Conservation (phyloP, 2,797 vertebrate species). For the Microhierax caerulescens region DNA sequence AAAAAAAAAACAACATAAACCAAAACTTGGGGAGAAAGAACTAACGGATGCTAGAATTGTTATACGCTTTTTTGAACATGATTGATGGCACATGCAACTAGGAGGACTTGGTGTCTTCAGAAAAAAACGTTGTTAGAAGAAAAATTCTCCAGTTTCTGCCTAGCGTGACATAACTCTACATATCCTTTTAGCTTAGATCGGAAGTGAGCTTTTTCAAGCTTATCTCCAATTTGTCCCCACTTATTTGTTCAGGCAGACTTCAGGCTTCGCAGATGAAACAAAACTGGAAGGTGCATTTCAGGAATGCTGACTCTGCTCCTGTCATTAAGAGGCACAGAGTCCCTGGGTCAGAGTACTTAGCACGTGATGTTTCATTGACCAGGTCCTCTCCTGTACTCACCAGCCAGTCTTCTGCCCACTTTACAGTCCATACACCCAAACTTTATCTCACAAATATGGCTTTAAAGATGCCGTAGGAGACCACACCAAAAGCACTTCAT, state of each 20-base stretch:
- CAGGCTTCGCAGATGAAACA: neutral
- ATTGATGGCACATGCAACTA: neutral
- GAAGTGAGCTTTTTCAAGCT: neutral
- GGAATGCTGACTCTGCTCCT: neutral
- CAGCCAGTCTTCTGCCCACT: neutral
- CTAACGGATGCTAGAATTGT: neutral
- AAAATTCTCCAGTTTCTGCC: neutral
- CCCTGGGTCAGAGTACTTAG: neutral
- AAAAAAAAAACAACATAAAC: accelerated
- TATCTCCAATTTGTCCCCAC: neutral
- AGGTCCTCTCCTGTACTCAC: neutral
- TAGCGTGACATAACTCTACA: neutral
- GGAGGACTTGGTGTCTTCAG: neutral
- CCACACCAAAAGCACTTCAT: neutral
- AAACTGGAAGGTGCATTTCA: neutral
- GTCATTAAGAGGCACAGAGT: neutral
- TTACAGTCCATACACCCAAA: neutral
- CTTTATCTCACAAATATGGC: neutral
- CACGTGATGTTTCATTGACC: neutral
- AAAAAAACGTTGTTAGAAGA: neutral
- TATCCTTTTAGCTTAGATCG: neutral
- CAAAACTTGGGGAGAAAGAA: neutral
- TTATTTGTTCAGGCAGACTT: neutral
- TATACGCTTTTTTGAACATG: neutral
- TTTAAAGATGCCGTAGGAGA: neutral